Evolutionary conservation across 2,888 invertebrate genomes (phyloP), one percentile per base, ranked within the genome.

Genomic region (Zaprionus lineosus): DNA sequence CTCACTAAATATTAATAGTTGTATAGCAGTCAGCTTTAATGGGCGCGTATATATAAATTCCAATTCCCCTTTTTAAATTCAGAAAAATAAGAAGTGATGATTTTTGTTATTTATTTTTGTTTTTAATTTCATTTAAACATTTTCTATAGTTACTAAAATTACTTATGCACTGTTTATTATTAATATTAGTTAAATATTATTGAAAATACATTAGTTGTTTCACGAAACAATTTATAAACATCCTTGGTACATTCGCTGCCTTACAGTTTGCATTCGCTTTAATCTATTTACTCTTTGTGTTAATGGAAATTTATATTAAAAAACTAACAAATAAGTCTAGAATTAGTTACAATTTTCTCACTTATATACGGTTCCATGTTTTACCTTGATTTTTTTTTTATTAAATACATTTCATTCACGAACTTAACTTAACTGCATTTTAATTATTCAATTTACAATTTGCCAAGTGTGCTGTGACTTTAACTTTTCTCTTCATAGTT

Each of bases 91-190:
- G 9, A 12, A 26, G 12, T 16, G 6, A 59, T 73, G 70, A 51
- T 58, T 62, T 73, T 68, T 86, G 72, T 79, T 83, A 69, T 84
- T 81, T 78, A 76, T 81, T 83, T 82, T 83, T 72, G 74, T 74
- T 79, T 88, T 64, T 70, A 84, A 79, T 87, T 88, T 86, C 84
- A 79, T 87, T 88, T 76, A 87, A 88, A 88, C 88, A 88, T 87
- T 88, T 88, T 86, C 88, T 87, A 87, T 88, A 87, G 88, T 86
- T 87, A 88, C 85, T 86, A 88, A 87, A 86, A 86, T 88, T 85
- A 85, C 74, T 86, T 86, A 86, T 87, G 82, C 68, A 74, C 74
- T 85, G 72, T 87, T 82, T 78, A 74, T 84, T 74, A 84, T 83
- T 85, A 83, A 86, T 78, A 78, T 83, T 86, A 85, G 81, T 82